These are phyloP conservation scores for Protobothrops mucrosquamatus DNA, from an alignment of 2,113 vertebrate species.

Conservation along the genomic window DNA sequence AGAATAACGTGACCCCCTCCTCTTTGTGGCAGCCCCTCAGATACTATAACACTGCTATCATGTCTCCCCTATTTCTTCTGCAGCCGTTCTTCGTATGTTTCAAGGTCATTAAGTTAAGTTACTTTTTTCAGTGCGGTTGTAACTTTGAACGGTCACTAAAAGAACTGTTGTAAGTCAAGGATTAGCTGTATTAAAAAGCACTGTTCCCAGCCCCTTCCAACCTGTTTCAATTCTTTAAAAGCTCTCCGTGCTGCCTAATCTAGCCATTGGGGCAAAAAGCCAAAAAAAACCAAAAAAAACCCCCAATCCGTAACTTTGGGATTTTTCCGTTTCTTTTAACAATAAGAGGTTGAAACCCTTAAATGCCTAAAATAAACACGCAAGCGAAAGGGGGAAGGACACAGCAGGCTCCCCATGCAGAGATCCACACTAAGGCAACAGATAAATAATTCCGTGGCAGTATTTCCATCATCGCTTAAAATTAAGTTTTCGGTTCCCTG, in stretches of 20 bases:
- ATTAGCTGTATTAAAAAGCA: not conserved
- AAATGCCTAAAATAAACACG: not conserved
- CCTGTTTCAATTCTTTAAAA: not conserved
- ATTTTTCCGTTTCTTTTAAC: not conserved
- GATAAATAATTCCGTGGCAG: slow-evolving; percentile 54
- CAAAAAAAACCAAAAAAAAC: not conserved
- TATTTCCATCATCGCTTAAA: slow-evolving; percentile 61
- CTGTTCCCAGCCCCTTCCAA: not conserved
- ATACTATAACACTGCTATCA: too few relatives aligned
- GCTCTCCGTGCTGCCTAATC: not conserved
- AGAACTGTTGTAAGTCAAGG: not conserved
- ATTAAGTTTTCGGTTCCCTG: slow-evolving; percentile 61
- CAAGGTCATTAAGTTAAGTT: not conserved
- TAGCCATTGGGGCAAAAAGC: not conserved
- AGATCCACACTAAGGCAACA: slow-evolving; percentile 48
- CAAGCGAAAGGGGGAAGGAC: slow-evolving; percentile 35
- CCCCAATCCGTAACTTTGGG: too few relatives aligned
- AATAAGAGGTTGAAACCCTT: not conserved
- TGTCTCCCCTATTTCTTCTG: too few relatives aligned
- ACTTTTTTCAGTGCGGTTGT: not conserved
- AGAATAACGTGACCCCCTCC: too few relatives aligned
- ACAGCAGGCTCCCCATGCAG: slow-evolving; percentile 49
- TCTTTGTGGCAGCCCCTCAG: too few relatives aligned
- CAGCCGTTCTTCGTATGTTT: too few relatives aligned
- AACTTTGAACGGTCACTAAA: not conserved